Conservation (phyloP, 2,113 vertebrate genomes). For the Nicator chloris region DNA sequence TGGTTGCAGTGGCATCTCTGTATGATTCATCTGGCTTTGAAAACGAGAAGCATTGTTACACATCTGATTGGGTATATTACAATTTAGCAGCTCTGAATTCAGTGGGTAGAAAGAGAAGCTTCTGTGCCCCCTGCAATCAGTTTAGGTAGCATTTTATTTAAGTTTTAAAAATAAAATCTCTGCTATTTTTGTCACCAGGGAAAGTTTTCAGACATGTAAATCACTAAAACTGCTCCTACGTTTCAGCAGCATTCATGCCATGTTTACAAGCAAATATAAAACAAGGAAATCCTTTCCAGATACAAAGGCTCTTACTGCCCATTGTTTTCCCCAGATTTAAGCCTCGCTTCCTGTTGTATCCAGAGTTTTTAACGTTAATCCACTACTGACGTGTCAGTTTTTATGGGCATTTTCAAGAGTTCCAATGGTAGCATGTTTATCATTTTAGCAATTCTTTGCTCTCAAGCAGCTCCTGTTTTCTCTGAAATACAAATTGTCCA, state of each 20-base stretch:
- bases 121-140: not conserved
- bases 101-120: not conserved
- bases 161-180: not conserved
- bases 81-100: not conserved
- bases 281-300: conserved; percentile 32
- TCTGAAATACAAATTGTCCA: not conserved
- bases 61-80: not conserved
- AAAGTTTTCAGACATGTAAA: conserved; percentile 12
- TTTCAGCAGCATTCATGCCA: not conserved
- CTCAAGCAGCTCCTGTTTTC: not conserved
- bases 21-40: not conserved
- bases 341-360: not conserved
- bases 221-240: not conserved
- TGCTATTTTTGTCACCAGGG: not conserved
- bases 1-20: not conserved
- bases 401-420: not conserved
- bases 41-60: not conserved
- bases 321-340: not conserved
- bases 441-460: not conserved
- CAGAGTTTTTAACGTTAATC: not conserved
- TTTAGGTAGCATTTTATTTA: not conserved
- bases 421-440: not conserved
- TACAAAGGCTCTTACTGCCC: not conserved
- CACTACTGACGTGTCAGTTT: not conserved
- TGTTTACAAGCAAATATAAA: not conserved